Evolutionary conservation across 2,888 invertebrate species (phyloP).

Genomic region (Cantharis flavilabris): DNA sequence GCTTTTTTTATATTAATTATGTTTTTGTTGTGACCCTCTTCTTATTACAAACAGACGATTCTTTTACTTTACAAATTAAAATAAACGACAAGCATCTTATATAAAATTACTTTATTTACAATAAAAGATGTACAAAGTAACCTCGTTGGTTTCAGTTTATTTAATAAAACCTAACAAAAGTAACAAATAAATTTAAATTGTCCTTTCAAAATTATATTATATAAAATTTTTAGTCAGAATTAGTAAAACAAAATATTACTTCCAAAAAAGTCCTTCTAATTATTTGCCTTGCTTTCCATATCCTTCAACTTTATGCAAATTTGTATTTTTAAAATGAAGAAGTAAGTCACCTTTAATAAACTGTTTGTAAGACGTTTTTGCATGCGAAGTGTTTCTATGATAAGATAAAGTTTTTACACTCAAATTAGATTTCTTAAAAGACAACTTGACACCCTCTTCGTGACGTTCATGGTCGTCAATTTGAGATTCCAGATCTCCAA

Average conservation of each 20-base stretch:
- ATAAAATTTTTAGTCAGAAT: neutral
- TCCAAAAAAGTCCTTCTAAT: neutral
- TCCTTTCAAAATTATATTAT: neutral
- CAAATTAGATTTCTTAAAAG: neutral
- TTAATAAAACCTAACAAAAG: neutral
- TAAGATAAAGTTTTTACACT: neutral
- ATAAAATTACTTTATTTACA: neutral
- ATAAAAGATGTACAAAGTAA: neutral
- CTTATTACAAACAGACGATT: no score
- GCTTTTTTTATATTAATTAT: no score
- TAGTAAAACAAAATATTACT: neutral
- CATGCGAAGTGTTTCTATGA: neutral
- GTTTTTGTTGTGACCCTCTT: no score
- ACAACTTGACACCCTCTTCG: neutral
- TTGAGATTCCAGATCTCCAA: neutral
- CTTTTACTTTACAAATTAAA: neutral
- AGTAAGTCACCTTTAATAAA: conserved; percentile 51
- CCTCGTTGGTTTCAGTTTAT: neutral
- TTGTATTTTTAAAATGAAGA: conserved; percentile 46
- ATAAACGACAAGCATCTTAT: neutral
- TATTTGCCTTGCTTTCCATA: conserved; percentile 35
- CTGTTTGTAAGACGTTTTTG: conserved; percentile 49
- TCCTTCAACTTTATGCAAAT: conserved; percentile 49
- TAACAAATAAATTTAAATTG: neutral
- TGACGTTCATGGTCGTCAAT: neutral